Base-by-base conservation (phyloP, 1,140 invertebrate genomes). In the Listronotus bonariensis region DNA sequence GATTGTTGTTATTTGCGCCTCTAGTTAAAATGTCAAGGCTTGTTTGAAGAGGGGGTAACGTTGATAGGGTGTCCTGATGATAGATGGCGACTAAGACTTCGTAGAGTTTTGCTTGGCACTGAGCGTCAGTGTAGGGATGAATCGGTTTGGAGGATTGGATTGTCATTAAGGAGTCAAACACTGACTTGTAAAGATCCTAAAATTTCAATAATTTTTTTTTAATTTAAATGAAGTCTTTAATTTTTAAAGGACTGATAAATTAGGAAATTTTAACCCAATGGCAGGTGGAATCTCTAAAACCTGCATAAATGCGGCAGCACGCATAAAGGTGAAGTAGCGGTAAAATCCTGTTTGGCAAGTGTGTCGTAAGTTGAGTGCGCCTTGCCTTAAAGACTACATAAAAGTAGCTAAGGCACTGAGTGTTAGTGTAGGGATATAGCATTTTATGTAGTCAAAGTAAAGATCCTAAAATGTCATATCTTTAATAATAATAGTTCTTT, bases 61-160 rank as follows among this genome's bases (percentile, higher is more conserved):
- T 31, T 15, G 45, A 15, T 3, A 58, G 10, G 8, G 48, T 65
- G 15, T 70, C 62, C 55, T 70, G 68, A 18, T 63, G 31, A 18
- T 61, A 72, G 34, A 72, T 42, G 36, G 53, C 56, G 6, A 68
- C 58, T 32, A 72, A 31, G 36, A 70, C 54, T 54, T 70, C 49
- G 32, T 72, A 72, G 10, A 72, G 46, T 34, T 65, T 57, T 7
- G 20, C 36, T 56, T 69, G 68, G 17, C 65, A 69, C 57, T 56
- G 12, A 17, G 17, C 12, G 18, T 72, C 43, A 31, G 46, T 65
- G 36, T 69, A 72, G 6, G 68, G 70, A 45, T 45, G 52, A 7
- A 26, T 11, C 12, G 53, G 36, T 6, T 57, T 38, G 26, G 52
- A 45, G 0, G 60, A 56, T 36, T 69, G 58, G 8, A 72, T 41